A percentile compares a stretch with the other conserved stretches of the same genome.
Evolutionary conservation across 2,113 vertebrate genomes (phyloP).

Genomic region (Tychaedon coryphoeus): DNA sequence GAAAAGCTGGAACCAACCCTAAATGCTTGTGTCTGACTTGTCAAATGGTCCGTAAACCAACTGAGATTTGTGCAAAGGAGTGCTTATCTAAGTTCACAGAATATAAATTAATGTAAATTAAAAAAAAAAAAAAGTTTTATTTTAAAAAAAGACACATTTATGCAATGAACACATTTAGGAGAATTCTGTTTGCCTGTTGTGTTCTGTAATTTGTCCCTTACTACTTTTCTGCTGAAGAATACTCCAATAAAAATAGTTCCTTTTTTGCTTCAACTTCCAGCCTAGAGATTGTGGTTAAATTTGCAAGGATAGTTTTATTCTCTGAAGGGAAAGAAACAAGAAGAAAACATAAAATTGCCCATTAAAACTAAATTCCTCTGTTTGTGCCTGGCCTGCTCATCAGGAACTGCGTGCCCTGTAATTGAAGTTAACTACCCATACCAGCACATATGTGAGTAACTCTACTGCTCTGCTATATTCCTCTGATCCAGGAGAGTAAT

Average conservation of each 20-base stretch:
- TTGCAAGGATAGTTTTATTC: background rate
- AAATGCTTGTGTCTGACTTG: background rate
- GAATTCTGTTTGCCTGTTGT: background rate
- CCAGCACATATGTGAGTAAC: background rate
- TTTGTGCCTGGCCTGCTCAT: background rate
- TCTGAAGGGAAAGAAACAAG: background rate
- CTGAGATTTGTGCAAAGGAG: background rate
- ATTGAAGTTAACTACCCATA: background rate
- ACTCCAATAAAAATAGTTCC: background rate
- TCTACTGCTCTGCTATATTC: background rate
- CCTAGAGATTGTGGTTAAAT: background rate
- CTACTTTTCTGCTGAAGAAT: background rate
- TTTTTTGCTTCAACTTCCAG: background rate
- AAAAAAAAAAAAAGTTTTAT: background rate
- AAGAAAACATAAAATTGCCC: slow-evolving; percentile 1
- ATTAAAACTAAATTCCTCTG: background rate
- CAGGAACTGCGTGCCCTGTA: background rate
- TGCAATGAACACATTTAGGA: background rate
- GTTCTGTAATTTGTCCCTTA: background rate
- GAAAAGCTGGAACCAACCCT: background rate
- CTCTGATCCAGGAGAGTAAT: background rate
- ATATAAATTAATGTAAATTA: background rate
- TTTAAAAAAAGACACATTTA: background rate
- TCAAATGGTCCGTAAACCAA: background rate
- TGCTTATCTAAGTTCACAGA: background rate